Evolutionary conservation across 2,113 vertebrate species (phyloP), one percentile per base, ranked within the genome.

Genomic region (Otocyon megalotis): DNA sequence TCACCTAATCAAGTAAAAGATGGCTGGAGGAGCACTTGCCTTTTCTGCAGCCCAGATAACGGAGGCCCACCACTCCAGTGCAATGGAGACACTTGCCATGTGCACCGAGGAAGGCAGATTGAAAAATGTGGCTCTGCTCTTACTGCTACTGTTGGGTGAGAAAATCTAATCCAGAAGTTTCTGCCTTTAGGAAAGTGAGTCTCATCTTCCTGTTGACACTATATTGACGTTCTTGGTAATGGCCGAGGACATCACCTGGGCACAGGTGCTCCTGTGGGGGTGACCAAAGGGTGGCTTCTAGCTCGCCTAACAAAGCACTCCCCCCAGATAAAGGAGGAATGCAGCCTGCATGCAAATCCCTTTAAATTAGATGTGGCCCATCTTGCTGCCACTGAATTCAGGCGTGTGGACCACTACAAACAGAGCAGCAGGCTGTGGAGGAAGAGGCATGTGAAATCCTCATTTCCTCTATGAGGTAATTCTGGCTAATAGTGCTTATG

Each of bases 321-420:
- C 97, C 93, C 93, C 56, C 79, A 95, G 97, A 98, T 98, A 86
- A 96, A 98, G 97, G 48, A 97, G 90, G 98, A 90, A 98, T 69
- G 98, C 96, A 93, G 98, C 96, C 97, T 97, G 98, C 98, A 97
- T 98, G 98, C 98, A 98, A 98, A 98, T 98, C 96, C 98, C 98
- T 93, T 97, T 97, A 93, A 98, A 98, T 97, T 90, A 98, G 98
- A 95, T 93, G 83, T 0, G 24, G 92, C 96, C 95, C 96, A 54
- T 94, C 98, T 81, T 95, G 97, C 24, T 0, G 77, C 96, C 0
- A 4, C 87, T 11, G 35, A 32, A 37, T 88, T 17, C 90, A 20
- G 92, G 88, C 43, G 5, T 48, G 96, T 69, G 2, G 88, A 84
- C 96, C 97, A 85, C 91, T 93, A 82, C 43, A 83, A 94, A 60